Evolutionary conservation across 1,140 invertebrate genomes (phyloP).

Genomic region (Cherax quadricarinatus): DNA sequence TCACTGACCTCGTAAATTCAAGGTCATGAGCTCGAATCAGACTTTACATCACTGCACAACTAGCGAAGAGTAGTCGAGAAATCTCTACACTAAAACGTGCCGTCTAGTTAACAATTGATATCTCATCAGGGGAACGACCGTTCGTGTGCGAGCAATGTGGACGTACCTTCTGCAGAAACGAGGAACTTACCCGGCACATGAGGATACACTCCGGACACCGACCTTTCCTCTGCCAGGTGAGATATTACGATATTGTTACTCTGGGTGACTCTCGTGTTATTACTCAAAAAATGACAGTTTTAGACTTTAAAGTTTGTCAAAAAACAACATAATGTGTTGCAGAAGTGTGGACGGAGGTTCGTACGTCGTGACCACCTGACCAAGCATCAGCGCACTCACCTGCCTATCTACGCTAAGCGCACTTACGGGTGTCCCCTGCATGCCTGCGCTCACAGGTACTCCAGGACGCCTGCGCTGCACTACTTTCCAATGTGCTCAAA

Average conservation of each 20-base stretch:
- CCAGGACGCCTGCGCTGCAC: too few relatives aligned
- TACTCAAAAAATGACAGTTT: too few relatives aligned
- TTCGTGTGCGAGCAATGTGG: slow-evolving; percentile 80
- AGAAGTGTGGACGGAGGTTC: slow-evolving; percentile 89
- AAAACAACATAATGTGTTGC: neutral
- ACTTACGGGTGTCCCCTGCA: slow-evolving; percentile 48
- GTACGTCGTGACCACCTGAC: slow-evolving; percentile 86
- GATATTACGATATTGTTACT: neutral
- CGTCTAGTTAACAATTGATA: too few relatives aligned
- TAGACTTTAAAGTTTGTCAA: too few relatives aligned
- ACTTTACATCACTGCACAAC: too few relatives aligned
- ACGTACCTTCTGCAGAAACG: slow-evolving; percentile 93
- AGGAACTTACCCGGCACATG: slow-evolving; percentile 93
- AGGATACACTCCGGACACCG: slow-evolving; percentile 85
- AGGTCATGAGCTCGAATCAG: too few relatives aligned
- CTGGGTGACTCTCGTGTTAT: too few relatives aligned
- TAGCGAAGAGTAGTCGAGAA: too few relatives aligned
- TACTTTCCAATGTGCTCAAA: too few relatives aligned
- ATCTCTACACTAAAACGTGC: too few relatives aligned
- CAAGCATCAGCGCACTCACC: slow-evolving; percentile 82
- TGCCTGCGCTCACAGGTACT: slow-evolving; percentile 42
- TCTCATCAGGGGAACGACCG: slow-evolving; percentile 2
- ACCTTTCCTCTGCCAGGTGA: slow-evolving; percentile 84
- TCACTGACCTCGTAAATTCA: too few relatives aligned
- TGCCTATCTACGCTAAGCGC: slow-evolving; percentile 37